These are phyloP conservation scores for Apodemia zela DNA, from an alignment of 2,888 invertebrate genomes.

Conservation along the genomic window DNA sequence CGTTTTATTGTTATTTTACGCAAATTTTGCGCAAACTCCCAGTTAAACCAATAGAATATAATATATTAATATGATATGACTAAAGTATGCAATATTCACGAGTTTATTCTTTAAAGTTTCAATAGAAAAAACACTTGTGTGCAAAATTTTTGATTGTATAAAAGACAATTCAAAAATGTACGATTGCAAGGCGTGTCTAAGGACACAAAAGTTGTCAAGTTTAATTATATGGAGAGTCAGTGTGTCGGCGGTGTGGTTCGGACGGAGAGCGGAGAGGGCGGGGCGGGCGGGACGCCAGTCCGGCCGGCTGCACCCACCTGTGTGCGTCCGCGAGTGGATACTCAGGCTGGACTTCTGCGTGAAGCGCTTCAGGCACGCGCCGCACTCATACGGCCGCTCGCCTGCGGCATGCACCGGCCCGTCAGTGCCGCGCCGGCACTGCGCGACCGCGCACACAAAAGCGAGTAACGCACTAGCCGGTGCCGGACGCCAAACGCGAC, in stretches of 20 bases:
- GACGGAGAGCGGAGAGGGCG: constrained; percentile 40
- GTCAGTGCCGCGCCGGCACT: constrained; percentile 76
- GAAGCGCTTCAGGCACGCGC: constrained; percentile 88
- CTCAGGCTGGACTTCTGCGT: constrained; percentile 91
- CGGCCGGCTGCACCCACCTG: constrained; percentile 82
- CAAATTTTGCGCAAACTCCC: no score
- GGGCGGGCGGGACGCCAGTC: constrained; percentile 67
- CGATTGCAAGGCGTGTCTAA: no score
- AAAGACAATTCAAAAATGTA: no score
- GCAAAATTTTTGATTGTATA: no score
- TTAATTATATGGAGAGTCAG: no score
- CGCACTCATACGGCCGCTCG: constrained; percentile 84
- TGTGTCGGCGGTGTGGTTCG: constrained; percentile 42
- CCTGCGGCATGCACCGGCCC: constrained; percentile 75
- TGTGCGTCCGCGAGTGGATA: constrained; percentile 90
- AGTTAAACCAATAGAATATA: constrained; percentile 30
- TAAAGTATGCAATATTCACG: constrained; percentile 5
- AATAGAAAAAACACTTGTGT: no score
- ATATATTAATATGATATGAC: constrained; percentile 22
- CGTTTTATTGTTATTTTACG: no score
- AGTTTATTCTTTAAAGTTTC: no score
- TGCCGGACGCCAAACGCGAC: constrained; percentile 42
- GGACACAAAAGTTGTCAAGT: no score
- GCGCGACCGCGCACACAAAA: constrained; percentile 80
- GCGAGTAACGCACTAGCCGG: constrained; percentile 80